Percentiles rank a stretch among this genome's conserved stretches.
Conservation (phyloP, 2,113 vertebrate genomes). For the Anseranas semipalmata region DNA sequence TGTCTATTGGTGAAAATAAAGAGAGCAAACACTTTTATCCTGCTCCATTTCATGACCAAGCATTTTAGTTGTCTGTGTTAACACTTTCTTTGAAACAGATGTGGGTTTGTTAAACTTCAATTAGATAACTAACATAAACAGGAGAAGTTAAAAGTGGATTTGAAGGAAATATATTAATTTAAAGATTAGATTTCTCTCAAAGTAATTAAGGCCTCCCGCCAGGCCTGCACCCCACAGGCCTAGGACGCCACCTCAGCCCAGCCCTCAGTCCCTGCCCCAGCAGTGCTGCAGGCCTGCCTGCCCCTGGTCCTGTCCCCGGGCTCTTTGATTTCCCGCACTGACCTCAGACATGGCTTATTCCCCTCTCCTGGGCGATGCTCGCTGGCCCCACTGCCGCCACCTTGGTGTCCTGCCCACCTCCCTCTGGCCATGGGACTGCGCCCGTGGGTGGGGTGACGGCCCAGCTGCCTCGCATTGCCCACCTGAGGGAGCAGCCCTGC, state of each 20-base stretch:
- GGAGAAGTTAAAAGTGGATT: neutral
- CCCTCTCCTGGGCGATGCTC: fast-evolving
- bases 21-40: neutral
- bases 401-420: neutral
- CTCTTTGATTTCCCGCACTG: neutral
- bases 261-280: fast-evolving
- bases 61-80: neutral
- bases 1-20: neutral
- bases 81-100: neutral
- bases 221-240: neutral
- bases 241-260: neutral
- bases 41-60: neutral
- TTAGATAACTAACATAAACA: neutral
- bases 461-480: fast-evolving
- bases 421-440: fast-evolving
- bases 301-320: too few relatives aligned
- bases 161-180: neutral
- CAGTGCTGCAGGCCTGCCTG: fast-evolving
- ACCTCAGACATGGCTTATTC: fast-evolving
- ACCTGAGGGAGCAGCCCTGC: fast-evolving
- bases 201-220: neutral
- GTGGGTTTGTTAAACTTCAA: neutral
- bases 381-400: fast-evolving
- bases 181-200: neutral
- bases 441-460: fast-evolving